A percentile compares a stretch with the other conserved stretches of the same genome.
phyloP scores from a whole-genome alignment of 2,888 invertebrate species.

The Athrips mouffetella region DNA sequence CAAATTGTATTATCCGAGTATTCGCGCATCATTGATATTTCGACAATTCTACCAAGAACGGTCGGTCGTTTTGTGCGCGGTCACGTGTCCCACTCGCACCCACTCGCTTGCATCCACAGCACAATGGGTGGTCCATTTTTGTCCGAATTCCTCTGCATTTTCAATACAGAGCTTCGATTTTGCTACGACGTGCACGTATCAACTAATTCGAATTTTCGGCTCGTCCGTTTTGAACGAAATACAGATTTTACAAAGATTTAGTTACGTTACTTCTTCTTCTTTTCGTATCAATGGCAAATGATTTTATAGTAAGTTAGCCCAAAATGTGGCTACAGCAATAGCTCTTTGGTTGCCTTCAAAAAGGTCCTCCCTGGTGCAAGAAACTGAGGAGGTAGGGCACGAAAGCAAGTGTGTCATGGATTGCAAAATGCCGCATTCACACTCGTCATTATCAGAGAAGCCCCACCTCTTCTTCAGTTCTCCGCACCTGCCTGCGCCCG shows the following conservation, averaged over 20 bases:
- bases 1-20: conserved; percentile 74
- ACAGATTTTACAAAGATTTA: background rate
- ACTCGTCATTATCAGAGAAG: too few relatives aligned
- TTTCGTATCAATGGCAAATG: too few relatives aligned
- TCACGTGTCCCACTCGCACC: conserved; percentile 15
- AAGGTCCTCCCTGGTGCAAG: too few relatives aligned
- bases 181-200: background rate
- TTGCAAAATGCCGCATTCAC: too few relatives aligned
- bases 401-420: too few relatives aligned
- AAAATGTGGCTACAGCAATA: too few relatives aligned
- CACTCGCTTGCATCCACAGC: conserved; percentile 16
- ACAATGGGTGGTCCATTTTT: conserved; percentile 34
- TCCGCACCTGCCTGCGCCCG: too few relatives aligned
- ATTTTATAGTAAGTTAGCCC: too few relatives aligned
- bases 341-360: too few relatives aligned
- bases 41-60: conserved; percentile 62
- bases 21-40: conserved; percentile 79
- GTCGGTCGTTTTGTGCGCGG: conserved; percentile 35
- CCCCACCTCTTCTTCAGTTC: too few relatives aligned
- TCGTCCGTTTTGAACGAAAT: background rate
- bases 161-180: conserved; percentile 4
- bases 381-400: too few relatives aligned
- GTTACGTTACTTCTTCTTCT: too few relatives aligned
- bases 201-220: background rate
- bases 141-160: conserved; percentile 28